phyloP scores from a whole-genome alignment of 2,113 vertebrate species.

The Megalops atlanticus region DNA sequence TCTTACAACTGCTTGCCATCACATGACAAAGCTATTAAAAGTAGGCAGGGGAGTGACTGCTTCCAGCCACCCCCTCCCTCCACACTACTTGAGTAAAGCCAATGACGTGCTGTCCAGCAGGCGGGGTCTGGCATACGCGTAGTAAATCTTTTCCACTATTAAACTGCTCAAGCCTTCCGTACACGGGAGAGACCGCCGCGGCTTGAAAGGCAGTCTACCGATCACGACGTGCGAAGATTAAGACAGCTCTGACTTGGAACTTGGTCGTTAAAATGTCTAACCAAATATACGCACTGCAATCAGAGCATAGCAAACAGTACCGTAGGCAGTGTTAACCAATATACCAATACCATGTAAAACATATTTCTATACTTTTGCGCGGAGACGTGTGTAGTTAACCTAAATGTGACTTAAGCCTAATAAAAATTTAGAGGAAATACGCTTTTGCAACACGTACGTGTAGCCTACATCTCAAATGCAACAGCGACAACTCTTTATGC shows the following conservation, averaged over 20 bases:
- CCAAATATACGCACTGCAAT: background rate
- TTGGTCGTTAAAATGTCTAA: background rate
- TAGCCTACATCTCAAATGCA: too few relatives aligned
- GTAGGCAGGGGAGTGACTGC: slow-evolving; percentile 95
- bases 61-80: slow-evolving; percentile 63
- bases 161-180: slow-evolving; percentile 60
- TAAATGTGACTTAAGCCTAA: too few relatives aligned
- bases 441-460: too few relatives aligned
- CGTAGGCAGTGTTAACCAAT: background rate
- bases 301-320: background rate
- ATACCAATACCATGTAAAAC: too few relatives aligned
- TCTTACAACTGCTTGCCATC: slow-evolving; percentile 98
- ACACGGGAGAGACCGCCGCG: background rate
- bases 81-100: slow-evolving; percentile 69
- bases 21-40: slow-evolving; percentile 99
- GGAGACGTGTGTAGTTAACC: background rate
- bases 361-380: too few relatives aligned
- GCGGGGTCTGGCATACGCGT: slow-evolving; percentile 84
- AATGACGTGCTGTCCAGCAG: slow-evolving; percentile 84
- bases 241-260: background rate
- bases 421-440: too few relatives aligned
- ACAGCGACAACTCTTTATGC: too few relatives aligned
- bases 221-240: background rate
- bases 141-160: slow-evolving; percentile 72
- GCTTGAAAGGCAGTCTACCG: slow-evolving; percentile 42